These are phyloP conservation scores for Oxytorus armatus DNA, from an alignment of 2,888 invertebrate genomes.

Conservation along the genomic window DNA sequence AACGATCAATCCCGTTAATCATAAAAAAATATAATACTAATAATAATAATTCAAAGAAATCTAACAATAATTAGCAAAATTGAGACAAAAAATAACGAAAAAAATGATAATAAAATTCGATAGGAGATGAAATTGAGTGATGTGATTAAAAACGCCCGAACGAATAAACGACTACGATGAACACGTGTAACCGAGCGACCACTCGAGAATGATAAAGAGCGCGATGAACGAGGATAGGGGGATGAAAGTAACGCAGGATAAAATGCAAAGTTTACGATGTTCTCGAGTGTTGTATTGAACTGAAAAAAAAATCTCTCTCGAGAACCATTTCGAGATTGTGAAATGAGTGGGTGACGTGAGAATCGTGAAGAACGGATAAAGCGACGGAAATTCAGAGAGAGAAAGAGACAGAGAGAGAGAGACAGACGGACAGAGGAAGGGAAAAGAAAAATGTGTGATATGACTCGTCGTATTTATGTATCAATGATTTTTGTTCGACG, in stretches of 20 bases:
- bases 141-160: slow-evolving; percentile 8
- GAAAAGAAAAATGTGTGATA: neutral
- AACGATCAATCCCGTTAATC: neutral
- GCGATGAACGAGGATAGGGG: neutral
- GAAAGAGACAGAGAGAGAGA: neutral
- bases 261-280: neutral
- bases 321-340: neutral
- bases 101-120: slow-evolving; percentile 15
- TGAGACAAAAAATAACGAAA: neutral
- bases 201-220: neutral
- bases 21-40: neutral
- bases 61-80: neutral
- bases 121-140: slow-evolving; percentile 5
- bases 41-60: neutral
- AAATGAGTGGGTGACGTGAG: slow-evolving; percentile 3
- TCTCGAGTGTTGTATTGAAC: neutral
- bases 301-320: neutral
- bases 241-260: neutral
- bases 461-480: neutral
- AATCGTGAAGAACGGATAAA: slow-evolving; percentile 3
- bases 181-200: slow-evolving; percentile 37
- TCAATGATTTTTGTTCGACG: neutral
- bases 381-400: too few relatives aligned
- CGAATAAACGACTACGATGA: slow-evolving; percentile 1
- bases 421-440: too few relatives aligned